Percentiles rank a stretch among this genome's conserved stretches.
Conservation (phyloP, 2,113 vertebrate genomes). For the Campylomormyrus tamandua region DNA sequence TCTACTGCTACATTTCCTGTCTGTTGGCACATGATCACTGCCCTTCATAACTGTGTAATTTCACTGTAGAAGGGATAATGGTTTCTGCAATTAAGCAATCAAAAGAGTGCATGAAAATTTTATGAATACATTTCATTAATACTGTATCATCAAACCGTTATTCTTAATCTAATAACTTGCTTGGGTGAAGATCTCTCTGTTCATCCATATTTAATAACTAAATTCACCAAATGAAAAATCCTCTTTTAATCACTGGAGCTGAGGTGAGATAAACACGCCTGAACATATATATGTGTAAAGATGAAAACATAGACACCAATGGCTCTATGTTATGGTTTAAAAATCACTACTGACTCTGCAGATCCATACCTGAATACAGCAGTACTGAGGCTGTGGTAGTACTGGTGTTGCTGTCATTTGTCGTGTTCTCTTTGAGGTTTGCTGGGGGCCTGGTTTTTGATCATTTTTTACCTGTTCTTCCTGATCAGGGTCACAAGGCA, state of each 20-base stretch:
- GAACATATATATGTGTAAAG: background rate
- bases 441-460: background rate
- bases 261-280: background rate
- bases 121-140: constrained; percentile 11
- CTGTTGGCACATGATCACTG: background rate
- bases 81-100: background rate
- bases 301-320: background rate
- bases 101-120: background rate
- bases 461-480: background rate
- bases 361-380: background rate
- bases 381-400: background rate
- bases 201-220: constrained; percentile 6
- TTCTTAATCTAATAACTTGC: constrained; percentile 7
- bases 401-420: background rate
- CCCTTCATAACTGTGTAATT: background rate
- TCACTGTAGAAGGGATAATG: background rate
- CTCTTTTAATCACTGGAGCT: constrained; percentile 2
- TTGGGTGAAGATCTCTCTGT: background rate
- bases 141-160: background rate
- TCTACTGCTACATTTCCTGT: background rate
- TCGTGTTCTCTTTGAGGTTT: background rate
- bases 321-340: background rate
- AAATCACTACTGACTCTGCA: background rate
- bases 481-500: no score
- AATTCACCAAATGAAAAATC: constrained; percentile 3